Percentiles rank a stretch among this genome's conserved stretches.
Evolutionary conservation across 2,797 vertebrate species (phyloP).

Genomic region (Cyclopterus lumpus): DNA sequence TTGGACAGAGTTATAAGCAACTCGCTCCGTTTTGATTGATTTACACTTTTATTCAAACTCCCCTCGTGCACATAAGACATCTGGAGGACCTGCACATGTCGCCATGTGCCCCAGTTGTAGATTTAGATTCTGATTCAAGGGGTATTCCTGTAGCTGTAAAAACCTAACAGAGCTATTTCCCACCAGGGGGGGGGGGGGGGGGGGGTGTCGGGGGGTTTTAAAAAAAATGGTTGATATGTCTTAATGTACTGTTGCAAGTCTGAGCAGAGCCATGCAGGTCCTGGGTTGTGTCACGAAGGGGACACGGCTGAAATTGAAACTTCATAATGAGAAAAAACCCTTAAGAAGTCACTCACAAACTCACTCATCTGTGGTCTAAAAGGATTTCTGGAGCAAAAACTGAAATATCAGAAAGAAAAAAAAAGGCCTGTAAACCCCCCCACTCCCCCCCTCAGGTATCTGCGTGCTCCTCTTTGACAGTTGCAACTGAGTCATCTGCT

Average conservation of each 20-base stretch:
- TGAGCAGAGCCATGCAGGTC: constrained; percentile 44
- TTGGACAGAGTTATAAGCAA: constrained; percentile 26
- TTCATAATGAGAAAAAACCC: background rate
- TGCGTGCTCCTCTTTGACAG: constrained; percentile 55
- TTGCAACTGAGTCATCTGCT: constrained; percentile 50
- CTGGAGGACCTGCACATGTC: constrained; percentile 1
- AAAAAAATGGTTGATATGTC: constrained; percentile 10
- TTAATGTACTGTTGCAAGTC: constrained; percentile 41
- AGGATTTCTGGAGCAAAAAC: background rate
- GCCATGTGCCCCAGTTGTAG: background rate
- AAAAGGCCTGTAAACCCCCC: background rate
- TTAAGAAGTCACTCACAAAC: constrained; percentile 28
- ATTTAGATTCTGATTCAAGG: constrained; percentile 40
- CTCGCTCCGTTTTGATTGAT: constrained; percentile 14
- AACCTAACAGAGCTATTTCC: constrained; percentile 20
- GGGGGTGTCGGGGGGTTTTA: too few species aligned
- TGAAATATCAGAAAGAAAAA: background rate
- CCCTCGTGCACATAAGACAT: constrained; percentile 20
- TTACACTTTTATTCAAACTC: constrained; percentile 37
- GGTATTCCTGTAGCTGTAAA: constrained; percentile 19
- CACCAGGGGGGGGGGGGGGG: background rate
- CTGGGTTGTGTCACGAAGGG: constrained; percentile 12
- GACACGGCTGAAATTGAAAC: constrained; percentile 18
- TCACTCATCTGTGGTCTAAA: background rate
- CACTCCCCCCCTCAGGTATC: background rate